These are phyloP conservation scores for Mythimna lalbum DNA, from an alignment of 2,888 invertebrate genomes.

Conservation along the genomic window DNA sequence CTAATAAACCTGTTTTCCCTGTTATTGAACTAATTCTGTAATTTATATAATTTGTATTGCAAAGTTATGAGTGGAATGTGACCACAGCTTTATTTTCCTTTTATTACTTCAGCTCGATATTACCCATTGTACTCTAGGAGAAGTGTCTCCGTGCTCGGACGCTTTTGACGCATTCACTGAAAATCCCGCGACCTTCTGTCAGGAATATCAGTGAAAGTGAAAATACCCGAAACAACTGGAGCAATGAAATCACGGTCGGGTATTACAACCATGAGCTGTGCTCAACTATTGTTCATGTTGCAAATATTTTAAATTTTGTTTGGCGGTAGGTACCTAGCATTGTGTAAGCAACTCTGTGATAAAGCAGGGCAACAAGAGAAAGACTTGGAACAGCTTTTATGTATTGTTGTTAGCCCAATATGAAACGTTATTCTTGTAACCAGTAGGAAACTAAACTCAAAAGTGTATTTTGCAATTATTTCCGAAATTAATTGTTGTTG, in stretches of 20 bases:
- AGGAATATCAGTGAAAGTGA: conserved; percentile 7
- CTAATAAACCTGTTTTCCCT: conserved; percentile 12
- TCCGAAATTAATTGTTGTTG: neutral
- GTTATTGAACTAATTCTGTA: conserved; percentile 10
- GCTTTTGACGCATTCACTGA: conserved; percentile 4
- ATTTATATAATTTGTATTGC: neutral
- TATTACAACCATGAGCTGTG: neutral
- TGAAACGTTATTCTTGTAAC: neutral
- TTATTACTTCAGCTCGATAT: conserved; percentile 4
- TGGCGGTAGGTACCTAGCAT: neutral
- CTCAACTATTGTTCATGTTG: neutral
- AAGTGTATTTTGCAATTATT: neutral
- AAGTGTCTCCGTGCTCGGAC: no score
- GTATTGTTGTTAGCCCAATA: neutral
- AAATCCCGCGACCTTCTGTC: conserved; percentile 17
- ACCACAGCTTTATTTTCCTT: conserved; percentile 11
- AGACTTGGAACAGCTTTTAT: neutral
- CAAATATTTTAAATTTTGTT: neutral
- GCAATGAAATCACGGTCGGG: conserved; percentile 14
- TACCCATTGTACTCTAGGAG: conserved; percentile 2
- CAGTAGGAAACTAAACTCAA: no score
- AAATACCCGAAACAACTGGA: neutral
- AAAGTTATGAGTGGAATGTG: conserved; percentile 27
- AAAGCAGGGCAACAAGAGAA: neutral
- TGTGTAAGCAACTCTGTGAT: neutral